These are phyloP conservation scores for Phorcus lineatus DNA, from an alignment of 2,888 invertebrate species.

Conservation along the genomic window DNA sequence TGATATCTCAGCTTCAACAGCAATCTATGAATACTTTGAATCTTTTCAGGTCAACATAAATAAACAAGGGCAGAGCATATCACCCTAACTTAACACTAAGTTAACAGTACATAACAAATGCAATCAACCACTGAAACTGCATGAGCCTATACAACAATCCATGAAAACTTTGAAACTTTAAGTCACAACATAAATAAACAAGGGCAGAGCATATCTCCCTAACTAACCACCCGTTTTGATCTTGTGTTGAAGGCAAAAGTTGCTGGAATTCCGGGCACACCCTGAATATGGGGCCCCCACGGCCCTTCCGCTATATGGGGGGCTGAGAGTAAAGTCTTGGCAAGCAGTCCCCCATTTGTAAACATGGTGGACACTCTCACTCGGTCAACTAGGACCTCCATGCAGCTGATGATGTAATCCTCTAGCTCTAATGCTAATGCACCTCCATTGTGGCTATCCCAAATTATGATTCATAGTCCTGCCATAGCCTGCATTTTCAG, in stretches of 20 bases:
- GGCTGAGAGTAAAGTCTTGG: background rate
- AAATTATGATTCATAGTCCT: background rate
- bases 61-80: background rate
- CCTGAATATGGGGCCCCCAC: constrained; percentile 1
- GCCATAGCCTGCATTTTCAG: background rate
- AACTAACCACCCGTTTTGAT: constrained; percentile 1
- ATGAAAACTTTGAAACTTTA: too few relatives aligned
- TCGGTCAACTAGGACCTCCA: background rate
- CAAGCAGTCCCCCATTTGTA: background rate
- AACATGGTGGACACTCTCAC: background rate
- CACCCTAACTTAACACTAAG: background rate
- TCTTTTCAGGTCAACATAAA: too few relatives aligned
- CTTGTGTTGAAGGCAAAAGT: background rate
- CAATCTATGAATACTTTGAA: too few relatives aligned
- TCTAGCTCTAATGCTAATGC: background rate
- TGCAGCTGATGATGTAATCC: background rate
- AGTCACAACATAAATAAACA: too few relatives aligned
- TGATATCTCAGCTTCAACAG: too few relatives aligned
- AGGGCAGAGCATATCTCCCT: background rate
- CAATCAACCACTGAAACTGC: too few relatives aligned
- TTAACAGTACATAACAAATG: too few relatives aligned
- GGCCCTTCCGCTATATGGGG: background rate
- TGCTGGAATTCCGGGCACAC: background rate
- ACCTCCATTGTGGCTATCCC: background rate
- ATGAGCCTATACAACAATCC: too few relatives aligned